Conservation (phyloP, 2,888 invertebrate genomes). For the Pemphredon lugubris region DNA sequence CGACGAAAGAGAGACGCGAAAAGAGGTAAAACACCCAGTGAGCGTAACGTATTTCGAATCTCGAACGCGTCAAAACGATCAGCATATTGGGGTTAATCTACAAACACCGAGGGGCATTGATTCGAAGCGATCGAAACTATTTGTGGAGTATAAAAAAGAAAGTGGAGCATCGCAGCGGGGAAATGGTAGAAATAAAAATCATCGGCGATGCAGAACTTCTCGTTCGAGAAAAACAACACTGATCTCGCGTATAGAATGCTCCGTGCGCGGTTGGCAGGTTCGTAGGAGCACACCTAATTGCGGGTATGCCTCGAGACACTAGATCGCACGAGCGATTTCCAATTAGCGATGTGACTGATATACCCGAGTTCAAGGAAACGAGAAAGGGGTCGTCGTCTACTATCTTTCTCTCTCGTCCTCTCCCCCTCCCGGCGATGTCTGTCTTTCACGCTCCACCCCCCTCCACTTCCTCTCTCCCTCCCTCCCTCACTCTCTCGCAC, state of each 20-base stretch:
- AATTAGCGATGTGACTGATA: conserved; percentile 67
- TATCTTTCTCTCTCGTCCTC: neutral
- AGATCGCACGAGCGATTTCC: conserved; percentile 64
- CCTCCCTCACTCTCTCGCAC: conserved; percentile 21
- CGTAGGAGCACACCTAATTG: conserved; percentile 54
- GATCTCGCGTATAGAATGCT: conserved; percentile 41
- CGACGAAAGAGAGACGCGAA: no score
- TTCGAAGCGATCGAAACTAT: no score
- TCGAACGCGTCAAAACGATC: no score
- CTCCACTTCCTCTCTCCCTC: neutral
- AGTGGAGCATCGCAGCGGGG: neutral
- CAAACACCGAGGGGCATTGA: no score
- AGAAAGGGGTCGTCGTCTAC: conserved; percentile 51
- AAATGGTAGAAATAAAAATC: neutral
- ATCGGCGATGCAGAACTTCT: neutral
- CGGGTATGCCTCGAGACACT: conserved; percentile 52
- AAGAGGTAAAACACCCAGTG: no score
- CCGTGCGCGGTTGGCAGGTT: conserved; percentile 23
- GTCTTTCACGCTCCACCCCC: neutral
- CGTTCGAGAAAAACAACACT: conserved; percentile 6
- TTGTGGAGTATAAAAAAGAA: no score
- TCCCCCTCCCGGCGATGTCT: neutral
- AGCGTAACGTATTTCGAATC: no score
- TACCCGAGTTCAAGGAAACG: conserved; percentile 61
- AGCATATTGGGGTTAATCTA: no score